phyloP scores from a whole-genome alignment of 2,797 vertebrate species.

The Sarcoramphus papa region DNA sequence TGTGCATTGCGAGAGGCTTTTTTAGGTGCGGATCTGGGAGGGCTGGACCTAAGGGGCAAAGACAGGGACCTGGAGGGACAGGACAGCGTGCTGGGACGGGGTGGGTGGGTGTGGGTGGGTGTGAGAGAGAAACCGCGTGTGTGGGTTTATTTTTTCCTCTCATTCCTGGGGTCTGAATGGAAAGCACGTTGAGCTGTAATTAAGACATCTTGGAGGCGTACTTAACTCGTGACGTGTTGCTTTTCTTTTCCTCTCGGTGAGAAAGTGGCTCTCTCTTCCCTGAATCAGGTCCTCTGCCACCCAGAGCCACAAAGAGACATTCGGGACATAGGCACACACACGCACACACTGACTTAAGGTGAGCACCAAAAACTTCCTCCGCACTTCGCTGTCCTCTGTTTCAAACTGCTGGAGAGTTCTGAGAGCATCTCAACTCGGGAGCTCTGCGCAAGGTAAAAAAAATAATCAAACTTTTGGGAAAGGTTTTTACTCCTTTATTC shows the following conservation, averaged over 20 bases:
- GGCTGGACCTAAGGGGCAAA: neutral
- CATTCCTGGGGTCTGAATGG: conserved; percentile 62
- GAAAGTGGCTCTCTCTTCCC: conserved; percentile 72
- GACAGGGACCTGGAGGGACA: conserved; percentile 11
- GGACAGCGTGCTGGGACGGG: neutral
- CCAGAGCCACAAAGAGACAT: conserved; percentile 71
- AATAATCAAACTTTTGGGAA: neutral
- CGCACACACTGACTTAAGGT: conserved; percentile 63
- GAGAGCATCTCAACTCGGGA: conserved; percentile 49
- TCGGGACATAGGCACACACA: conserved; percentile 39
- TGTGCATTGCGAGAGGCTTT: neutral
- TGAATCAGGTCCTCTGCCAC: conserved; percentile 72
- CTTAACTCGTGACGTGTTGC: conserved; percentile 78
- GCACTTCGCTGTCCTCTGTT: conserved; percentile 35
- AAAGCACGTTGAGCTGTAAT: conserved; percentile 69
- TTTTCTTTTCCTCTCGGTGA: conserved; percentile 74
- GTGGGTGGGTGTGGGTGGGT: neutral
- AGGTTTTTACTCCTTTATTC: neutral
- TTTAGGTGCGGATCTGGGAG: conserved; percentile 16
- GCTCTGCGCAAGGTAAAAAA: conserved; percentile 67
- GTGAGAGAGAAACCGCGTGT: neutral
- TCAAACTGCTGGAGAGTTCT: conserved; percentile 32
- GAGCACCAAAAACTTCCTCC: conserved; percentile 54
- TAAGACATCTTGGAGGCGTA: conserved; percentile 74
- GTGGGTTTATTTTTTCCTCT: conserved; percentile 42